Evolutionary conservation across 2,797 vertebrate genomes (phyloP).

Genomic region (Micropoecilia bifurca): DNA sequence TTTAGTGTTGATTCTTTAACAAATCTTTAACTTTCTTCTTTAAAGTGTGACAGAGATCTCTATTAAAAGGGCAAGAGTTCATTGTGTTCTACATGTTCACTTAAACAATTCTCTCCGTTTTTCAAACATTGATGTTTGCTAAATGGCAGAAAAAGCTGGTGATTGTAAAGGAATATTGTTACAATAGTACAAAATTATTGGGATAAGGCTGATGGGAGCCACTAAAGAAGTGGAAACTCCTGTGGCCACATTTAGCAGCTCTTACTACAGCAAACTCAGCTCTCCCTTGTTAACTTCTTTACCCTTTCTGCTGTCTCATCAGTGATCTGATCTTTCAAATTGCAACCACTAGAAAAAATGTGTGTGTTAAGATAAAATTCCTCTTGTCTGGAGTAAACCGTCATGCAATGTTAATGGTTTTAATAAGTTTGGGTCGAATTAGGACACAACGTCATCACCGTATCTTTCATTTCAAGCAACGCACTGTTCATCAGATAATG

Average conservation of each 20-base stretch:
- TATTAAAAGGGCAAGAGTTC: too few relatives aligned
- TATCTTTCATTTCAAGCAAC: constrained; percentile 5
- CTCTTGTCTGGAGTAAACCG: background rate
- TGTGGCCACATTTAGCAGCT: background rate
- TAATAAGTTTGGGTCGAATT: constrained; percentile 10
- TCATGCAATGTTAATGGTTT: constrained; percentile 18
- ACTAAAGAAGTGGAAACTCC: background rate
- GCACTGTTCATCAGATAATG: background rate
- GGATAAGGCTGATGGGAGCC: background rate
- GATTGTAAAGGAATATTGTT: background rate
- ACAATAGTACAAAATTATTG: background rate
- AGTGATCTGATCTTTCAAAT: constrained; percentile 7
- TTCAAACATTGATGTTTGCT: too few relatives aligned
- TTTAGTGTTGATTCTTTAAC: background rate
- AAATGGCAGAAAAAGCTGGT: too few relatives aligned
- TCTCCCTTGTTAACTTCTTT: background rate
- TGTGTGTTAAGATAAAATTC: background rate
- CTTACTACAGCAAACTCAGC: background rate
- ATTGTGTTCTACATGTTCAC: too few relatives aligned
- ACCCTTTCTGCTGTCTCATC: constrained; percentile 1
- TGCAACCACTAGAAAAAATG: background rate
- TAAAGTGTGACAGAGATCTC: too few relatives aligned
- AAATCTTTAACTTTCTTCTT: background rate
- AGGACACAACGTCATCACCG: constrained; percentile 5
- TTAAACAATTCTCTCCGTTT: too few relatives aligned